Percentiles rank a stretch among this genome's conserved stretches.
Evolutionary conservation across 2,797 vertebrate species (phyloP).

Genomic region (Sparidentex hasta): DNA sequence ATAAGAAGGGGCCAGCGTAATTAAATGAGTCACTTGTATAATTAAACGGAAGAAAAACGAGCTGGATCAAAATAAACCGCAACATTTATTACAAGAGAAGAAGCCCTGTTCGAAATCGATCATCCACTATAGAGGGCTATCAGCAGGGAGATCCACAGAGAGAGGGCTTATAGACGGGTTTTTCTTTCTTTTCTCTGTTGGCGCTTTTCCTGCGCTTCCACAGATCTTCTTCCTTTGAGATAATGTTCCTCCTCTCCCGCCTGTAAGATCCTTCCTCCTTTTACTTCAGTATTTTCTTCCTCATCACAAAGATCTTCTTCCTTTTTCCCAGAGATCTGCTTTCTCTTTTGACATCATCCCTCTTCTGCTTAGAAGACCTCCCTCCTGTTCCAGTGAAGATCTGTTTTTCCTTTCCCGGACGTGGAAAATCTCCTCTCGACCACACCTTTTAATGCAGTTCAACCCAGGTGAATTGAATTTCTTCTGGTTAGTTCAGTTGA

Average conservation of each 20-base stretch:
- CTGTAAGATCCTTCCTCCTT: not conserved
- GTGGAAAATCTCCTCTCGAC: too few species aligned
- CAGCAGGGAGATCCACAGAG: not conserved
- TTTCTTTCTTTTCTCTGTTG: conserved; percentile 1
- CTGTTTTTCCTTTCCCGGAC: not conserved
- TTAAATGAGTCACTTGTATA: conserved; percentile 38
- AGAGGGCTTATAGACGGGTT: not conserved
- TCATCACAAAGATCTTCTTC: conserved; percentile 6
- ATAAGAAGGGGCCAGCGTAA: conserved; percentile 18
- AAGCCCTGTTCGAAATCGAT: conserved; percentile 14
- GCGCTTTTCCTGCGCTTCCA: not conserved
- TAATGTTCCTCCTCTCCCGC: conserved; percentile 24
- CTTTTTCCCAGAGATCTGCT: not conserved
- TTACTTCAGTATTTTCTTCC: not conserved
- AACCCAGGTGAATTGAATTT: not conserved
- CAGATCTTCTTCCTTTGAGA: conserved; percentile 11
- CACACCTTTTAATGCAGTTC: not conserved
- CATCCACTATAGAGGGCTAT: not conserved
- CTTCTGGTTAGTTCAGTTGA: too few species aligned
- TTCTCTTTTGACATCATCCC: not conserved
- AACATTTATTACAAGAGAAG: not conserved
- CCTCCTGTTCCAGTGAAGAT: not conserved
- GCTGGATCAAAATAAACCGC: conserved; percentile 12
- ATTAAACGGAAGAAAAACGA: conserved; percentile 30
- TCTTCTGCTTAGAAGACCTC: not conserved